Percentiles rank a stretch among this genome's conserved stretches.
Evolutionary conservation across 1,140 invertebrate species (phyloP).

Genomic region (Asbolus verrucosus): DNA sequence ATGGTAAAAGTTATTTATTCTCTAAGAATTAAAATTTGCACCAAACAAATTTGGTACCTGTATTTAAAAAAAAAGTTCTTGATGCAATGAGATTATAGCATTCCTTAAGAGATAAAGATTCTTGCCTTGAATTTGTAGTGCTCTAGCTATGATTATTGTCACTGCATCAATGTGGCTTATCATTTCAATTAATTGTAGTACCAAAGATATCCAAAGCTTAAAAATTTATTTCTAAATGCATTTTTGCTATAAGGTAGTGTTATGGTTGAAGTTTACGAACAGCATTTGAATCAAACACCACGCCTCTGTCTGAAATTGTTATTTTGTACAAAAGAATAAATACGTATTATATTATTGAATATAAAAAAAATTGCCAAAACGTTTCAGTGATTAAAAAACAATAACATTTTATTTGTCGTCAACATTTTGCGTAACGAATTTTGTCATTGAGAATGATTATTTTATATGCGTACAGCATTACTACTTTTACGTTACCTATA

Average conservation of each 20-base stretch:
- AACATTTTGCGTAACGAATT: background rate
- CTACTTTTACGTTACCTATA: constrained; percentile 36
- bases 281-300: constrained; percentile 32
- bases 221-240: constrained; percentile 19
- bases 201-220: constrained; percentile 51
- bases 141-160: constrained; percentile 23
- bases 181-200: constrained; percentile 40
- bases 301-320: constrained; percentile 24
- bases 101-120: constrained; percentile 28
- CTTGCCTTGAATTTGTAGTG: constrained; percentile 33
- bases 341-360: constrained; percentile 38
- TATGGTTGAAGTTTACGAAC: constrained; percentile 1
- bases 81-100: constrained; percentile 35
- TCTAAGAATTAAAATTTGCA: constrained; percentile 39
- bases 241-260: constrained; percentile 28
- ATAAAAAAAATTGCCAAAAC: constrained; percentile 12
- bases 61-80: constrained; percentile 36
- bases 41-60: constrained; percentile 46
- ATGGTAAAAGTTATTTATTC: constrained; percentile 22
- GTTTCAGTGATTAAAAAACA: constrained; percentile 25
- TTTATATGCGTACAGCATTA: no score
- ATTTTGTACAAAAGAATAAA: constrained; percentile 34
- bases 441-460: no score
- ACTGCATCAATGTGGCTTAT: constrained; percentile 33
- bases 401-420: constrained; percentile 3